Evolutionary conservation across 1,140 invertebrate species (phyloP), one percentile per base, ranked within the genome.

Genomic region (Zaprionus africanus): DNA sequence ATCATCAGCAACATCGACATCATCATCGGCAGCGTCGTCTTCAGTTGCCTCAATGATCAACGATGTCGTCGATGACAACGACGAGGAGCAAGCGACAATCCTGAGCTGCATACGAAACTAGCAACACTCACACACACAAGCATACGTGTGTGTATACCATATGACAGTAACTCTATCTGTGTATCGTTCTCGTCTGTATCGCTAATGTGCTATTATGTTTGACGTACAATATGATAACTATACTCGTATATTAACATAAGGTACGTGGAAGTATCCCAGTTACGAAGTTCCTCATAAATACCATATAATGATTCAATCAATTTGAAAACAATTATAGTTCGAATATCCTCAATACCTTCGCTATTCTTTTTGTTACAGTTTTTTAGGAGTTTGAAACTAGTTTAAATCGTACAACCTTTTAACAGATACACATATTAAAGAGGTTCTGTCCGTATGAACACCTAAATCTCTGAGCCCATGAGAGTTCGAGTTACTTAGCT

Each of bases 31-130:
- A 70, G 62, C 67, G 64, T 57, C 56, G 78, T 61, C 22, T 51
- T 19, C 19, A 19, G 17, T 49, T 12, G 46, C 46, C 9, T 7
- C 46, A 51, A 66, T 75, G 41, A 53, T 56, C 31, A 61, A 65
- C 64, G 51, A 62, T 53, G 70, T 65, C 65, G 54, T 63, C 51
- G 54, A 58, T 58, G 71, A 81, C 84, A 90, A 79, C 85, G 75
- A 90, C 81, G 78, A 85, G 86, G 81, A 85, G 85, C 85, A 88
- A 74, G 85, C 82, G 79, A 85, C 86, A 90, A 82, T 90, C 86
- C 85, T 90, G 85, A 90, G 85, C 73, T 90, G 85, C 86, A 90
- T 90, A 90, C 85, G 73, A 72, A 90, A 90, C 79, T 81, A 88
- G 81, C 59, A 72, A 59, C 5, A 61, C n/a, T 54, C 22, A 60